Evolutionary conservation across 1,140 invertebrate genomes (phyloP), one percentile per base, ranked within the genome.

Genomic region (Drosophila gunungcola): DNA sequence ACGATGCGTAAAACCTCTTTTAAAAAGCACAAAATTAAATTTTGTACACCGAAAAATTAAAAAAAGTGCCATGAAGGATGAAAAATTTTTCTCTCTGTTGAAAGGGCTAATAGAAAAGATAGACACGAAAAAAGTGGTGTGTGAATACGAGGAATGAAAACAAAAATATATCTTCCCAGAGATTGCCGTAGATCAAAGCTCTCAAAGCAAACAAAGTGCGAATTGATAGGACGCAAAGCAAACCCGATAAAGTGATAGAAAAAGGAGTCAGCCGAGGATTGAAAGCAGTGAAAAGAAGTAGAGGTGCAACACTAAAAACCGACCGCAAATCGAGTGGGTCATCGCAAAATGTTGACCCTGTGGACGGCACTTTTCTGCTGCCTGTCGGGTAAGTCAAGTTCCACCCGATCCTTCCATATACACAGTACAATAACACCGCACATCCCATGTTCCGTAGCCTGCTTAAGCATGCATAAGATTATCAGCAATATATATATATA

Each of bases 381-480:
- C 80, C 78, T 88, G 80, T 89, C 77, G 84, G 84, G 83, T 88
- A 89, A 88, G 83, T 88, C 45, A 41, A 67, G 43, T 42, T 55
- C 5, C 32, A 11, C 27, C 21, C 29, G 34, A 49, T 21, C 29
- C 45, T n/a, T 27, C 2, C n/a, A 12, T 12, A 53, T 12, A 21
- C 21, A 4, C 16, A 32, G 29, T 32, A 32, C 6, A 1, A 2
- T 32, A 5, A 5, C 29, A 32, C 29, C 29, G 29, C 13, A 36
- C 16, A 42, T 25, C 38, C 49, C 43, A 55, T 62, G 58, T 53
- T 51, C 54, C 38, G 46, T 62, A 76, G 72, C 55, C 84, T 68
- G 83, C 70, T 79, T 77, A 88, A 88, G 80, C 65, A 79, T 83
- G 84, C 84, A 83, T 88, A 77, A 88, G 80, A 89, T 86, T 86